Conservation (phyloP, 2,113 vertebrate genomes). For the Phalacrocorax brasilianus region DNA sequence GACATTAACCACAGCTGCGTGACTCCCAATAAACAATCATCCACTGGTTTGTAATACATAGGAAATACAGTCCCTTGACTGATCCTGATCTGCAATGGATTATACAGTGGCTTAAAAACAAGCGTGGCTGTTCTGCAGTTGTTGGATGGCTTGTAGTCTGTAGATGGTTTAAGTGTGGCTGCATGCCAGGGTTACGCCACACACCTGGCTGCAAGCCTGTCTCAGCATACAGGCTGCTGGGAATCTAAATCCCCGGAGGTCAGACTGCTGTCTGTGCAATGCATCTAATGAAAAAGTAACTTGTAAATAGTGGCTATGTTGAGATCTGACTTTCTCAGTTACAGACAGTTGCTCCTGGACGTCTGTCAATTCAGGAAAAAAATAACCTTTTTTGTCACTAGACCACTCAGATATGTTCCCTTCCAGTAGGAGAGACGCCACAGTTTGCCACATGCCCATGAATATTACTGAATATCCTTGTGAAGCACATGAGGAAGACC, state of each 20-base stretch:
- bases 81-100: background rate
- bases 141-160: background rate
- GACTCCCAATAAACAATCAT: background rate
- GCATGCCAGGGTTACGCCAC: background rate
- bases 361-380: background rate
- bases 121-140: background rate
- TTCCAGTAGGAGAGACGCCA: background rate
- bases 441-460: background rate
- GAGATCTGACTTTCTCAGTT: background rate
- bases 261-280: fast-evolving
- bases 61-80: background rate
- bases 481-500: background rate
- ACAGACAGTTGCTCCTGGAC: background rate
- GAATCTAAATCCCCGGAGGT: background rate
- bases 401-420: background rate
- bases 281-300: background rate
- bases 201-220: background rate
- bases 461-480: background rate
- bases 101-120: background rate
- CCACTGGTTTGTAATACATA: background rate
- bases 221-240: background rate
- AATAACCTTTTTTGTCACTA: background rate
- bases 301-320: background rate
- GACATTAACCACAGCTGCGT: background rate
- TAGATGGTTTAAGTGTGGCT: background rate